phyloP scores from a whole-genome alignment of 2,113 vertebrate genomes.

The Erythrocebus patas region DNA sequence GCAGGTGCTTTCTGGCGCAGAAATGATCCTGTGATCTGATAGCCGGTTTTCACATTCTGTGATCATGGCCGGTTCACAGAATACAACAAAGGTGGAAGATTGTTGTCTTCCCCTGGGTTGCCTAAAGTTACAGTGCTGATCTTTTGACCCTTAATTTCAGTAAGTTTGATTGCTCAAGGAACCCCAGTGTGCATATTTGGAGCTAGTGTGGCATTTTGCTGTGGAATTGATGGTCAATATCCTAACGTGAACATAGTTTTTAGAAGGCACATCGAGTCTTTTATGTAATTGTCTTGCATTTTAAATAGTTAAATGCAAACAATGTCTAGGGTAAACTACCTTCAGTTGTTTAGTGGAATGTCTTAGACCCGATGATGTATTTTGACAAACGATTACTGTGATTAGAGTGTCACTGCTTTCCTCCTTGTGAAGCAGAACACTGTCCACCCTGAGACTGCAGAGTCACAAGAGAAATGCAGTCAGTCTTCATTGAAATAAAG shows the following conservation, averaged over 20 bases:
- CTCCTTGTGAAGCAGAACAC: constrained; percentile 21
- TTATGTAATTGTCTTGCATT: constrained; percentile 53
- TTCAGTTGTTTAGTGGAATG: constrained; percentile 1
- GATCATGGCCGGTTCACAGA: constrained; percentile 79
- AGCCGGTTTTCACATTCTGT: constrained; percentile 80
- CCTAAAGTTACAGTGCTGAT: constrained; percentile 82
- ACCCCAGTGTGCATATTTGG: constrained; percentile 78
- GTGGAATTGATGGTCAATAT: constrained; percentile 73
- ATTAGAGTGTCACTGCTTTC: constrained; percentile 29
- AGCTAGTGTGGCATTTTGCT: constrained; percentile 71
- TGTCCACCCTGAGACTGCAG: background rate
- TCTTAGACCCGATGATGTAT: constrained; percentile 47
- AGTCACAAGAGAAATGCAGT: constrained; percentile 34
- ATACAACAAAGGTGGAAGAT: constrained; percentile 79
- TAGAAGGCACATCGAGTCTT: constrained; percentile 20
- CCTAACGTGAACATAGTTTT: constrained; percentile 68
- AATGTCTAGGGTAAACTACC: background rate
- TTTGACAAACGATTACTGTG: constrained; percentile 50
- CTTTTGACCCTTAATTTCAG: constrained; percentile 85
- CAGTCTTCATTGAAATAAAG: background rate
- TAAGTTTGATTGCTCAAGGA: constrained; percentile 81
- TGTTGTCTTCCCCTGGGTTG: constrained; percentile 78
- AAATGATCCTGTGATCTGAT: constrained; percentile 82
- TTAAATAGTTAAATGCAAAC: constrained; percentile 62
- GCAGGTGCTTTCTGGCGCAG: constrained; percentile 79